Conservation (phyloP, 2,113 vertebrate species). For the Tyto alba region DNA sequence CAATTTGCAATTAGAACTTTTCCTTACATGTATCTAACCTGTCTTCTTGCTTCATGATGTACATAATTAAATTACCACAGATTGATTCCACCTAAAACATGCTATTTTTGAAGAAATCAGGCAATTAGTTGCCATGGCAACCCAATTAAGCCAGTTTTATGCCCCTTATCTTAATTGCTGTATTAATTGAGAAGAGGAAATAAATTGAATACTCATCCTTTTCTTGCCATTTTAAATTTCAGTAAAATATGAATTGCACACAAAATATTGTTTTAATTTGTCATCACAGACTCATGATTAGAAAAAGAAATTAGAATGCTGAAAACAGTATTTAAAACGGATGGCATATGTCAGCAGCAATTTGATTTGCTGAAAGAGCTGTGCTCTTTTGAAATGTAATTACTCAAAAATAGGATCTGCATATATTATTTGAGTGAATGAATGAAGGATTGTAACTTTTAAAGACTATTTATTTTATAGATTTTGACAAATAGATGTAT, state of each 20-base stretch:
- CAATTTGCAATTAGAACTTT: not conserved
- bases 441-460: slow-evolving; percentile 20
- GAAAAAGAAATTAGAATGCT: slow-evolving; percentile 60
- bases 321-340: slow-evolving; percentile 66
- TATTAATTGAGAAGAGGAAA: slow-evolving; percentile 69
- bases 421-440: slow-evolving; percentile 4
- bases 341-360: slow-evolving; percentile 51
- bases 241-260: slow-evolving; percentile 64
- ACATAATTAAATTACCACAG: slow-evolving; percentile 50
- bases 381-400: slow-evolving; percentile 56
- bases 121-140: slow-evolving; percentile 72
- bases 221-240: slow-evolving; percentile 53
- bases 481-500: not conserved
- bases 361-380: slow-evolving; percentile 52
- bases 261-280: slow-evolving; percentile 70
- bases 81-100: slow-evolving; percentile 67
- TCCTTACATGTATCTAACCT: slow-evolving; percentile 21
- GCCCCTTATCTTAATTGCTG: slow-evolving; percentile 67
- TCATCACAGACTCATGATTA: slow-evolving; percentile 55
- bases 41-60: not conserved
- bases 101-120: slow-evolving; percentile 58
- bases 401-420: slow-evolving; percentile 56
- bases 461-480: not conserved
- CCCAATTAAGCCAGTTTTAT: slow-evolving; percentile 70
- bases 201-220: slow-evolving; percentile 58